These are phyloP conservation scores for Flexamia atlantica DNA, from an alignment of 2,888 invertebrate species.

Conservation along the genomic window DNA sequence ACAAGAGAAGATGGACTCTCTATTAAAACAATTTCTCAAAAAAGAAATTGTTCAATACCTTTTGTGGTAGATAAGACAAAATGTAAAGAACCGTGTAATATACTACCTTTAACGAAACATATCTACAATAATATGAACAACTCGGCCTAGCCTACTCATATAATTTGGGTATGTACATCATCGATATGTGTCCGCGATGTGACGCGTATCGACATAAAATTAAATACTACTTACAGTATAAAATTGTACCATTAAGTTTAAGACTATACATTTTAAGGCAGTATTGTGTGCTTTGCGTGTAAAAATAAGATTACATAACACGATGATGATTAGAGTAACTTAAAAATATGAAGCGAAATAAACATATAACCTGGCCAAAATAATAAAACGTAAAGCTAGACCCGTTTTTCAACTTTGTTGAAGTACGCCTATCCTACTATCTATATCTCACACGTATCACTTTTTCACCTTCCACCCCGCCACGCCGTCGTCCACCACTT, in stretches of 20 bases:
- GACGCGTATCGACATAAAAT: constrained; percentile 6
- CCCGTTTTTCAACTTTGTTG: constrained; percentile 13
- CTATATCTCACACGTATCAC: neutral
- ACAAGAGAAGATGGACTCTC: neutral
- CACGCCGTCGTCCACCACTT: constrained; percentile 63
- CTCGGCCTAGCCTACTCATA: neutral
- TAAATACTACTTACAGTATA: neutral
- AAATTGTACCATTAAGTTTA: constrained; percentile 32
- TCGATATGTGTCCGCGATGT: neutral
- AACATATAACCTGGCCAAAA: constrained; percentile 39
- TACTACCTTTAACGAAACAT: neutral
- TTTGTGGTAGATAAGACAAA: neutral
- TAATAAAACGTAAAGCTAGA: constrained; percentile 9
- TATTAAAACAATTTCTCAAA: constrained; percentile 34
- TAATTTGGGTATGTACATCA: neutral
- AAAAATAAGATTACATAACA: neutral
- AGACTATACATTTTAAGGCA: constrained; percentile 39
- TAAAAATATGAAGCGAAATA: neutral
- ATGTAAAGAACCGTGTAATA: neutral
- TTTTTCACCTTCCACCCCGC: constrained; percentile 59
- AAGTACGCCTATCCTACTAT: neutral
- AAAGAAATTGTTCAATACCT: constrained; percentile 42
- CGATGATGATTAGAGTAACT: neutral
- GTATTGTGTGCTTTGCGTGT: constrained; percentile 48
- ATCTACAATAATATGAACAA: constrained; percentile 15